Evolutionary conservation across 2,888 invertebrate genomes (phyloP).

Genomic region (Eupithecia inturbata): DNA sequence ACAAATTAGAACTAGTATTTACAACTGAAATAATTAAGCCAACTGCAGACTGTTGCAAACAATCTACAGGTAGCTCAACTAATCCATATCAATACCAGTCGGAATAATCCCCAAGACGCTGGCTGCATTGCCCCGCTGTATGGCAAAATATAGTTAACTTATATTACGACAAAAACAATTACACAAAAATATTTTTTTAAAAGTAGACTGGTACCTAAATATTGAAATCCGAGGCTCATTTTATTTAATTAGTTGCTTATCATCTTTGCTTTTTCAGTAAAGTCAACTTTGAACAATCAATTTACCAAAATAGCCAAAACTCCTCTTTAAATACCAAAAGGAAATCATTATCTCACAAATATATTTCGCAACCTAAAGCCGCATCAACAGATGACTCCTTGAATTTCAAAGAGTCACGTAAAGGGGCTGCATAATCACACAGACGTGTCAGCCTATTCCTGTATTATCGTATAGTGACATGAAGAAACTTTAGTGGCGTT

Average conservation of each 20-base stretch:
- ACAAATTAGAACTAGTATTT: no score
- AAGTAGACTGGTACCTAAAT: no score
- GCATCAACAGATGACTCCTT: constrained; percentile 18
- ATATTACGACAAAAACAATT: no score
- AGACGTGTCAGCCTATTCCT: constrained; percentile 38
- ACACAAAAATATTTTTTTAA: no score
- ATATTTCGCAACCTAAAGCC: constrained; percentile 25
- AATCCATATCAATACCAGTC: no score
- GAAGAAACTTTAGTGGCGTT: background rate
- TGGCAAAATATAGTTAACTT: no score
- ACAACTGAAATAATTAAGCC: no score
- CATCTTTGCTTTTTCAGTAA: background rate
- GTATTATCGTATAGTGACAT: constrained; percentile 18
- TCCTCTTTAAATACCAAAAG: background rate
- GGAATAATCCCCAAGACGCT: no score
- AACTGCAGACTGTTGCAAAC: no score
- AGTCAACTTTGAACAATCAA: background rate
- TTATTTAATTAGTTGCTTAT: background rate
- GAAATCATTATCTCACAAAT: constrained; percentile 17
- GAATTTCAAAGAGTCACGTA: constrained; percentile 35
- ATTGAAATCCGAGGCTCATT: background rate
- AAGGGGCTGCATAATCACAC: constrained; percentile 41
- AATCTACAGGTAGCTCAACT: no score
- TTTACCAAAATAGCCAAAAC: background rate
- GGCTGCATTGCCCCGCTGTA: no score